Evolutionary conservation across 1,140 invertebrate genomes (phyloP), one percentile per base, ranked within the genome.

Genomic region (Muscidifurax raptorellus): DNA sequence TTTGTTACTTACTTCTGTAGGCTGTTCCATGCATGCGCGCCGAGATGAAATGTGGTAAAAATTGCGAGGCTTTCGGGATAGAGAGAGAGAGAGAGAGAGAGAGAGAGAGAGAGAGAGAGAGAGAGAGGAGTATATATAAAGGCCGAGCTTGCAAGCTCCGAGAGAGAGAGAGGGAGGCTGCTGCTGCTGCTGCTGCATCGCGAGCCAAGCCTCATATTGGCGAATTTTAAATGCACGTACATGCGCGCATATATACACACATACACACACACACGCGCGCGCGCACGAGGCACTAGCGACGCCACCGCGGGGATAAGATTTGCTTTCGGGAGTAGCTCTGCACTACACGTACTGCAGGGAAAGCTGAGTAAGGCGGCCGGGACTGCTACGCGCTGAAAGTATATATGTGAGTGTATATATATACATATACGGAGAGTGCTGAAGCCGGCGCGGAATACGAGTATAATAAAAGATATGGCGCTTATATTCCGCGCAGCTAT

Each of bases 1-100:
- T 81, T 85, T 84, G 72, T 67, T 76, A 76, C 81, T 82, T 75
- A 75, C 80, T 75, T 82, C 80, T 82, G 47, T 82, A 32, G 80
- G 72, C 72, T 25, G 80, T 52, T 44, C 52, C 22, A 30, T 75
- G 80, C 52, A 75, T 47, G 80, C 59, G 52, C 72, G 52, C 52
- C 25, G 80, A 67, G 25, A 66, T 52, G 30, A 82, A 76, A 67
- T 76, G 81, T 76, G 72, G 52, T 47, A 76, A 82, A 82, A 76
- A 82, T 82, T 47, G 22, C 32, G 28, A 59, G 52, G 52, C 22
- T 59, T 59, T 59, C 52, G 13, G 1, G 3, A 2, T 0, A 25
- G n/a, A n/a, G 44, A 5, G 44, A 47, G 44, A 47, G 12, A 40
- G n/a, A n/a, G n/a, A n/a, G n/a, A n/a, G n/a, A n/a, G 40, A 40